Base-by-base conservation (phyloP, 2,113 vertebrate genomes). In the human (Homo sapiens) region DNA sequence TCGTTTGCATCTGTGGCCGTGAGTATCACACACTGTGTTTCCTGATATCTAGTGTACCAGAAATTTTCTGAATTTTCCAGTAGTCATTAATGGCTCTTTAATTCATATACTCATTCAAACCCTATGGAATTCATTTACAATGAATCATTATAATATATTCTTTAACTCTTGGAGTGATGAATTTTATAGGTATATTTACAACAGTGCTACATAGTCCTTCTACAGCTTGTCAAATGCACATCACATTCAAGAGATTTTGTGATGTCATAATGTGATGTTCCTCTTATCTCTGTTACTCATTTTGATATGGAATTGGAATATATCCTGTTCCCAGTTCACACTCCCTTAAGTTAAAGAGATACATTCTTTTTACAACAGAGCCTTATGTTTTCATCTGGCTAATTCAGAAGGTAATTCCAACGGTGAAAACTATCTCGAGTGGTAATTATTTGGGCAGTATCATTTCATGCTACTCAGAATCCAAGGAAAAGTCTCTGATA, bases 241-340 rank as follows among this genome's bases (percentile, higher is more conserved):
- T 30, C n/a, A 30, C 14, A 4, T 38, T 72, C 52, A 66, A 90
- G 59, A 79, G 45, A 57, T 22, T 14, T 59, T 13, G 6, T 43
- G 55, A 32, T 0, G 5, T 3, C 25, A 18, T 17, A 17, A 59
- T 2, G 59, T 0, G 2, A 73, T 10, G 11, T 4, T n/a, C 48
- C 25, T 59, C 40, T 83, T 11, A 23, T 32, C 43, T 38, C 27
- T 7, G 4, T 64, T 52, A 66, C 8, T 64, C n/a, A 55, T 0
- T 45, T 20, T 68, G 61, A 75, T 5, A 35, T 1, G 12, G 10
- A 94, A 84, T 9, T 52, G 7, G 61, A 85, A 32, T 4, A 48
- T 12, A 14, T 45, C n/a, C 57, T 30, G 0, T 35, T 85, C 64
- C 66, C 35, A 27, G 30, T 61, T 89, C 16, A 84, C 6, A 38